These are phyloP conservation scores for Megaustenia siamemsis DNA, from an alignment of 2,888 invertebrate genomes.

Conservation along the genomic window DNA sequence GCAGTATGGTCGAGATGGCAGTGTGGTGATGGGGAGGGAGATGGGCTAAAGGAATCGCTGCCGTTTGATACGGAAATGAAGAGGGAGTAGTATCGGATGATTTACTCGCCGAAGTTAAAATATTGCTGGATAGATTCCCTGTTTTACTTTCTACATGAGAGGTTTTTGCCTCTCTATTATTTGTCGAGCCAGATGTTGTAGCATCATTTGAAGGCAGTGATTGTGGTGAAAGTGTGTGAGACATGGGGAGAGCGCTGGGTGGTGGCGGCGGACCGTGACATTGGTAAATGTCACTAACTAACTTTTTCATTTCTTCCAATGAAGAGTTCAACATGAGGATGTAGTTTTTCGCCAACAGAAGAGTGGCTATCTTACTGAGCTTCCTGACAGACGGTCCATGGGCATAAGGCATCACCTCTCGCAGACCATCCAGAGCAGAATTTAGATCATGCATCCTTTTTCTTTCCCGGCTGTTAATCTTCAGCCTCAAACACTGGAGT, in stretches of 20 bases:
- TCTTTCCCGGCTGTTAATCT: conserved; percentile 81
- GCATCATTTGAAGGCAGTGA: neutral
- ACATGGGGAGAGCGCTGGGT: neutral
- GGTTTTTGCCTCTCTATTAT: neutral
- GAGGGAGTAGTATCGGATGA: neutral
- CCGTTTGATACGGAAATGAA: neutral
- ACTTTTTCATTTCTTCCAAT: conserved; percentile 79
- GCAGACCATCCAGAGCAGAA: conserved; percentile 79
- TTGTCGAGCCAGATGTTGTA: neutral
- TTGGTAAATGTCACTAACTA: conserved; percentile 76
- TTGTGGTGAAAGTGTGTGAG: conserved; percentile 2
- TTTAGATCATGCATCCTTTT: conserved; percentile 82
- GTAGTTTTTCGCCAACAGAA: conserved; percentile 79
- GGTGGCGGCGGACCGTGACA: neutral
- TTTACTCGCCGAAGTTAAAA: neutral
- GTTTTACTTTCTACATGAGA: neutral
- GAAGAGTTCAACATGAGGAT: conserved; percentile 78
- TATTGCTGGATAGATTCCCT: neutral
- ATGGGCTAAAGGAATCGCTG: neutral
- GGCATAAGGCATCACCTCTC: conserved; percentile 80
- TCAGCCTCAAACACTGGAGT: conserved; percentile 76
- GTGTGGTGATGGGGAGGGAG: neutral
- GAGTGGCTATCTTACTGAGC: conserved; percentile 79
- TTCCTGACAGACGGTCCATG: conserved; percentile 79
- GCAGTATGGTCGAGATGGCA: neutral